Base-by-base conservation (phyloP, 2,888 invertebrate genomes). In the Phalera bucephala region DNA sequence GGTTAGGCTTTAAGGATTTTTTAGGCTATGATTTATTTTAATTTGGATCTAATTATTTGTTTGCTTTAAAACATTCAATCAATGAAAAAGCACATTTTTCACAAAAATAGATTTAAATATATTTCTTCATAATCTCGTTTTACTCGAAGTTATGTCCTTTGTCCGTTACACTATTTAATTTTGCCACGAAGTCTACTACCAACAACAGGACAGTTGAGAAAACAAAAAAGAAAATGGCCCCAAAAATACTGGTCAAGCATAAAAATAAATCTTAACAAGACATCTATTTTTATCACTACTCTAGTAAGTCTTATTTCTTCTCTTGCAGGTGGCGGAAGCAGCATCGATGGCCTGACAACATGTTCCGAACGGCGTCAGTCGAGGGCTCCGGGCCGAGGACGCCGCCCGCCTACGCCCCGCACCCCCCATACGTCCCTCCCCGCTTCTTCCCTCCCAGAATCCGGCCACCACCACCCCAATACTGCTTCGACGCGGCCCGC, bases 321-420 rank as follows among this genome's bases (percentile, higher is more conserved):
- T 74, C 63, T 83, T 77, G 1, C 74, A 86, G 86, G 71, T 72
- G 76, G 65, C 53, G 63, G 60, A 38, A 59, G 39, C 64, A 69
- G 60, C 68, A 72, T 76, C 81, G 70, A 88, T 87, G 87, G 80
- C 78, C 78, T 86, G 87, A 85, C 64, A 72, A 52, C 50, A 88
- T 89, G 88, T 89, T 88, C 68, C 72, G 88, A 59, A 86, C 88
- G 86, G 88, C 87, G 84, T 88, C 88, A 78, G 83, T 84, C 63
- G 88, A 89, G 72, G 86, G 88, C 69, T 88, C 88, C 33, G 87
- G 82, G 76, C 86, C 87, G 65, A 76, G 88, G 75, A 87, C 88
- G 73, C 88, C 88, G 60, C 88, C 88, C 48, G 87, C 88, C 59
- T 89, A 89, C 74, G 88, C 86, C 44, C 83, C 85, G n/a, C 87